A percentile compares a stretch with the other conserved stretches of the same genome.
phyloP scores from a whole-genome alignment of 1,140 invertebrate species.

The Cyphomyrmex costatus region DNA sequence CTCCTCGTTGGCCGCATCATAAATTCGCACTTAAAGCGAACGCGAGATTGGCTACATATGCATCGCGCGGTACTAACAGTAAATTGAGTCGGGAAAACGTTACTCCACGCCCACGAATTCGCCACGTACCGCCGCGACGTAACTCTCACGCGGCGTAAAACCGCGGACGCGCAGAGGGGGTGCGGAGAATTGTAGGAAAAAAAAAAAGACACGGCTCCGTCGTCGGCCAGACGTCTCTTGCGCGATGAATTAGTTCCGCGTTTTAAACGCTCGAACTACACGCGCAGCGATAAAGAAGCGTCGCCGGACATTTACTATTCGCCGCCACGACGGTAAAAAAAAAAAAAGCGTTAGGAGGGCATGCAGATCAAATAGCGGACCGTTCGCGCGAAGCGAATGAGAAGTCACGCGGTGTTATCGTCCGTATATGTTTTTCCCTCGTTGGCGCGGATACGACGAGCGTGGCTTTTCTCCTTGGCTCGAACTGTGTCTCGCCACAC shows the following conservation, averaged over 20 bases:
- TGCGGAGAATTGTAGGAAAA: too few relatives aligned
- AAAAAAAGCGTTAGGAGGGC: constrained; percentile 3
- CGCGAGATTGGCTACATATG: constrained; percentile 28
- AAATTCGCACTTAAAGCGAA: constrained; percentile 71
- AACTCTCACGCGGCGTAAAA: constrained; percentile 71
- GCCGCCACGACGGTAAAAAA: not conserved
- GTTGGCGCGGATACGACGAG: not conserved
- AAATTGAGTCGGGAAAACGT: constrained; percentile 80
- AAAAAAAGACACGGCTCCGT: not conserved
- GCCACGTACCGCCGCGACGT: constrained; percentile 59
- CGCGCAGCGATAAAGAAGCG: constrained; percentile 44
- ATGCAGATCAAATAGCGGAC: constrained; percentile 53
- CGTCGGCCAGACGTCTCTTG: not conserved
- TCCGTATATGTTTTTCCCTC: constrained; percentile 25
- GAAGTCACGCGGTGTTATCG: constrained; percentile 55
- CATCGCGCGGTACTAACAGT: constrained; percentile 76
- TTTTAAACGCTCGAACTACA: constrained; percentile 41
- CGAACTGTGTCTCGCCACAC: not conserved
- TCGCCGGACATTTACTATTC: constrained; percentile 55
- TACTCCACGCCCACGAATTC: constrained; percentile 83
- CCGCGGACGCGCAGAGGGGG: not conserved
- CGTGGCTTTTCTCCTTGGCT: not conserved
- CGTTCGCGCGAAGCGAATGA: constrained; percentile 22
- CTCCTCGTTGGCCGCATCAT: constrained; percentile 67
- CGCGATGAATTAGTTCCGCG: constrained; percentile 56